Percentiles rank a stretch among this genome's conserved stretches.
Conservation (phyloP, 2,888 invertebrate genomes). For the Coelinius sp. region DNA sequence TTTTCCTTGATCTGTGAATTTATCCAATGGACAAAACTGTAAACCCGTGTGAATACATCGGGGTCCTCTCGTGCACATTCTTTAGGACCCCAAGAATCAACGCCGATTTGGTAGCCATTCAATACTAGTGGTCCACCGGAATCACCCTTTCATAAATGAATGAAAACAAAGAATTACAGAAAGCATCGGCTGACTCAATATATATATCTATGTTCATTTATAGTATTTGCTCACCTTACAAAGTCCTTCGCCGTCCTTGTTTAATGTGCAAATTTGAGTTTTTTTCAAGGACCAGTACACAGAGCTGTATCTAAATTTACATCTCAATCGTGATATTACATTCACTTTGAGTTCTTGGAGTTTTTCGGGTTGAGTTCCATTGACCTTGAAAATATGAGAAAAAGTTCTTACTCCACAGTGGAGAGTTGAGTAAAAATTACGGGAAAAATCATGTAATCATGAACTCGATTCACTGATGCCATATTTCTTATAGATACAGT, state of each 20-base stretch:
- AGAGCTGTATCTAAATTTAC: slow-evolving; percentile 43
- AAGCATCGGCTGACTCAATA: no score
- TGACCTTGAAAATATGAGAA: slow-evolving; percentile 5
- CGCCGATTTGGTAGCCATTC: slow-evolving; percentile 53
- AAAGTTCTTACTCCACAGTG: no score
- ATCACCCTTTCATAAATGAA: slow-evolving; percentile 48
- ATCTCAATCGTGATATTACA: slow-evolving; percentile 44
- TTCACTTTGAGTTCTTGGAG: slow-evolving; percentile 50
- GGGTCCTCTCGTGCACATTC: slow-evolving; percentile 45
- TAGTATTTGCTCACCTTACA: slow-evolving; percentile 62
- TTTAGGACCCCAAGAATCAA: slow-evolving; percentile 55
- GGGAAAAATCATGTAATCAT: no score
- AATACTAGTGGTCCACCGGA: slow-evolving; percentile 55
- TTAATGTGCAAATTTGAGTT: slow-evolving; percentile 59
- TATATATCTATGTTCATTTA: no score
- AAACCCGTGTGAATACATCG: slow-evolving; percentile 11
- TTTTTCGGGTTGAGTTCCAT: slow-evolving; percentile 48
- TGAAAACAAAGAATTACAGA: neutral
- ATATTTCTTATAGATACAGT: neutral
- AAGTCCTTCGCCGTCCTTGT: slow-evolving; percentile 60
- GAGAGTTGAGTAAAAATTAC: neutral
- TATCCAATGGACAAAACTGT: neutral
- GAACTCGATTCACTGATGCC: neutral
- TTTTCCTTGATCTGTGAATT: neutral
- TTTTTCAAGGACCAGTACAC: slow-evolving; percentile 38